Conservation (phyloP, 2,113 vertebrate species). For the Heterotilapia buettikoferi region DNA sequence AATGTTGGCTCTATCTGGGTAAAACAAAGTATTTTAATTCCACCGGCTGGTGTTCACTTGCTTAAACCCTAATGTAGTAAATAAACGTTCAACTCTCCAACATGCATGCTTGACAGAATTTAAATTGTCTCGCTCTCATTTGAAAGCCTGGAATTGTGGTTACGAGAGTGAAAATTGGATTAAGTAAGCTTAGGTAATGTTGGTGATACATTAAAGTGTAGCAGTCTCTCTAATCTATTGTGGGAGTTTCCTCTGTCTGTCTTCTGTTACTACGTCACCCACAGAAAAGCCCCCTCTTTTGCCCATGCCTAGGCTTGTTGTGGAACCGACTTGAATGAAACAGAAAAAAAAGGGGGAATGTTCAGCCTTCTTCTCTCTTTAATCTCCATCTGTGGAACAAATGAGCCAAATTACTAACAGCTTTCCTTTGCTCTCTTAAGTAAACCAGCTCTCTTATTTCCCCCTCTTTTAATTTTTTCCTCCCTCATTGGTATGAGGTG, state of each 20-base stretch:
- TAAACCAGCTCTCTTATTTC: conserved; percentile 13
- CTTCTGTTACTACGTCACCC: conserved; percentile 8
- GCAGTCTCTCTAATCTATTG: neutral
- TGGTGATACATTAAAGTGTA: neutral
- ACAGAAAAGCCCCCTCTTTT: conserved; percentile 26
- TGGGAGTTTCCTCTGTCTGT: conserved; percentile 29
- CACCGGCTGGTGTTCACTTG: neutral
- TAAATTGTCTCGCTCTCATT: neutral
- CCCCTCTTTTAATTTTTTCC: neutral
- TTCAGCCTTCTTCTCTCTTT: conserved; percentile 36
- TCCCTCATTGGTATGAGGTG: conserved; percentile 33
- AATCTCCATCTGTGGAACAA: conserved; percentile 64
- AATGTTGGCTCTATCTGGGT: neutral
- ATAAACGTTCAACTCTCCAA: neutral
- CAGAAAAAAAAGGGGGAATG: conserved; percentile 38
- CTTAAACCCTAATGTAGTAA: neutral
- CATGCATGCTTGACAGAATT: neutral
- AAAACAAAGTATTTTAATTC: conserved; percentile 15
- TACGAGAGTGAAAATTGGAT: neutral
- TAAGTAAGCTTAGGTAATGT: neutral
- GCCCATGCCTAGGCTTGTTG: conserved; percentile 40
- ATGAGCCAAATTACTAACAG: conserved; percentile 59
- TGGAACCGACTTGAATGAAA: conserved; percentile 40
- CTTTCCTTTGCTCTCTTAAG: conserved; percentile 22
- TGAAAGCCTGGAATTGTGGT: neutral